Evolutionary conservation across 2,113 vertebrate species (phyloP), one percentile per base, ranked within the genome.

Genomic region (Eudyptes chrysolophus): DNA sequence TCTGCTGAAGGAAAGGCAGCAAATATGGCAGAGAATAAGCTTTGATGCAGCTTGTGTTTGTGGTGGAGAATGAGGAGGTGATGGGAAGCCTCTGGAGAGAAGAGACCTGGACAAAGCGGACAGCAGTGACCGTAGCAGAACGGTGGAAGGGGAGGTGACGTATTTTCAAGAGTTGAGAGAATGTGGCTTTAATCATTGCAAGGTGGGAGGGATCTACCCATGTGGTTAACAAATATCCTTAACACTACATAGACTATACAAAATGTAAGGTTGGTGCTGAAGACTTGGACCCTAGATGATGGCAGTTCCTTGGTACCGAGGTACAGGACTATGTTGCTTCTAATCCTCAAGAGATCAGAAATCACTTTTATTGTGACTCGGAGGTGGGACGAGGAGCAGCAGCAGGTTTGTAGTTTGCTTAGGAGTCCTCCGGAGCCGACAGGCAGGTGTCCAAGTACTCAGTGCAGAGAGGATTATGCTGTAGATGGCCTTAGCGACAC

Each of bases 331-430:
- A 0, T 0, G 2, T 32, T 18, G 29, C 38, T 84, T 80, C 22
- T 55, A 29, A 52, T 16, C 26, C n/a, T 36, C 7, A 7, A 13
- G 51, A 40, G 34, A 30, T n/a, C 7, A 21, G 21, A 77, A 65
- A 46, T 21, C 0, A 1, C 6, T 26, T 34, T 48, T 10, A 6
- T 21, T 46, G 65, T 38, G 38, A 13, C 3, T 38, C 2, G 0
- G 57, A 71, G 57, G 65, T 30, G n/a, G 87, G 57, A 71, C 11
- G 18, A 77, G 64, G 55, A 89, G 52, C 38, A 60, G 87, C 51
- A 74, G 84, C 20, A 19, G 61, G 9, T 44, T 8, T 57, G 40
- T 16, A 8, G 27, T 38, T 80, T 22, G 38, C 13, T 36, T 22
- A 18, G 27, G 42, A 81, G 32, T 9, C 5, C 55, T 60, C 60